Evolutionary conservation across 2,113 vertebrate species (phyloP), one percentile per base, ranked within the genome.

Genomic region (Toxostoma redivivum): DNA sequence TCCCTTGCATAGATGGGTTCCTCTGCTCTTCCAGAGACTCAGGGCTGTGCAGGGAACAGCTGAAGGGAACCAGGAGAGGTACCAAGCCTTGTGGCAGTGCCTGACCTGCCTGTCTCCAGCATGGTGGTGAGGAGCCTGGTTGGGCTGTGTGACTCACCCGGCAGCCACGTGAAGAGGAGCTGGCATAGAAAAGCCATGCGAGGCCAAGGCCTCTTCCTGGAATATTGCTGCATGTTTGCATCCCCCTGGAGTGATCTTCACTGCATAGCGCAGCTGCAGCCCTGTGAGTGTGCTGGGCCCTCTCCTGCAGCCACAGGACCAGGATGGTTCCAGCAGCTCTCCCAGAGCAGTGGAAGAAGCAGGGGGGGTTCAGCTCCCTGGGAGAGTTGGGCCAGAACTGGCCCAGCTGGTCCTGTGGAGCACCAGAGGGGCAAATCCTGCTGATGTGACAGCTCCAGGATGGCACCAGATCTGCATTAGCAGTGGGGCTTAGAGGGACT

Each of bases 201-300:
- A 88, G 94, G 92, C 88, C 90, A 66, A 1, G 2, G 86, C 66
- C 85, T 90, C 90, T 92, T 95, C 95, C 96, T 93, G 96, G 88
- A 93, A 95, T 33, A 81, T 15, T 77, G 47, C 67, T 81, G 74
- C 50, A 5, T 27, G 18, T 64, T 82, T 2, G 4, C 62, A 38
- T 61, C 82, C 79, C 89, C 69, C 73, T 0, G 0, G 79, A 82
- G 62, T 0, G 0, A 19, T 50, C 56, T 15, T 62, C 40, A 45
- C 12, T 19, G 0, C 47, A 10, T 21, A 37, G 51, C 1, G 0
- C 44, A 65, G 72, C 50, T 77, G 60, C 31, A 28, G 48, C 30
- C 9, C 70, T 2, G 5, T 1, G 5, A 80, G 54, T 1, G 0
- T 11, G 37, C 82, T 38, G 47, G 18, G 30, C 38, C 10, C 40